phyloP scores from a whole-genome alignment of 2,797 vertebrate genomes.

The Tangara arthus region DNA sequence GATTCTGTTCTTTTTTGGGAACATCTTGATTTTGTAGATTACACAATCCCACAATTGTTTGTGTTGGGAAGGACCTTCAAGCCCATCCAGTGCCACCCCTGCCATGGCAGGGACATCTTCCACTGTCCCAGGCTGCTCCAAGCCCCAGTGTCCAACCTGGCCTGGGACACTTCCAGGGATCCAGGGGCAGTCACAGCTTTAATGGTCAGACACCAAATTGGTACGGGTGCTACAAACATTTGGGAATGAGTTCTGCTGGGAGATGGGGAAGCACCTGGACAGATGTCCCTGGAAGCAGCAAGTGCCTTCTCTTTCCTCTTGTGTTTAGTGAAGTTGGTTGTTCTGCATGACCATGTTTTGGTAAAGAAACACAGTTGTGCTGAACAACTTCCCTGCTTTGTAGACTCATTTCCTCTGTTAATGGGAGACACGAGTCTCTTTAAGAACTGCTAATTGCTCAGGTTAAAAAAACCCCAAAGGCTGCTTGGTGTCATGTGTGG shows the following conservation, averaged over 20 bases:
- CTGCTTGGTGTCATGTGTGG: neutral
- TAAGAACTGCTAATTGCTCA: neutral
- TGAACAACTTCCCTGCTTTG: neutral
- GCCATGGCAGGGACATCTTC: neutral
- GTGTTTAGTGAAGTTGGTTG: neutral
- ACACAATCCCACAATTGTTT: neutral
- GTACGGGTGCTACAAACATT: neutral
- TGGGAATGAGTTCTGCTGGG: neutral
- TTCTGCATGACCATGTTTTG: neutral
- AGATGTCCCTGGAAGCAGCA: neutral
- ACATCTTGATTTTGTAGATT: neutral
- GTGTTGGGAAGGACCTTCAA: neutral
- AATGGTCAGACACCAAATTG: neutral
- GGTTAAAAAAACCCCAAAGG: neutral
- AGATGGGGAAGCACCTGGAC: neutral
- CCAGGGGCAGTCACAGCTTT: neutral
- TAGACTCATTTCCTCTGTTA: neutral
- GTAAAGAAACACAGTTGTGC: neutral
- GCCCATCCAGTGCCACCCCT: accelerated
- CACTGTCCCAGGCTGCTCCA: neutral
- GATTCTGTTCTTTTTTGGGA: neutral
- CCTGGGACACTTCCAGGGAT: neutral
- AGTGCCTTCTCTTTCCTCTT: neutral
- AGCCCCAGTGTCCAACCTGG: neutral
- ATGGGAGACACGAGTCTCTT: neutral